Conservation (phyloP, 2,113 vertebrate species). For the Eretmochelys imbricata region DNA sequence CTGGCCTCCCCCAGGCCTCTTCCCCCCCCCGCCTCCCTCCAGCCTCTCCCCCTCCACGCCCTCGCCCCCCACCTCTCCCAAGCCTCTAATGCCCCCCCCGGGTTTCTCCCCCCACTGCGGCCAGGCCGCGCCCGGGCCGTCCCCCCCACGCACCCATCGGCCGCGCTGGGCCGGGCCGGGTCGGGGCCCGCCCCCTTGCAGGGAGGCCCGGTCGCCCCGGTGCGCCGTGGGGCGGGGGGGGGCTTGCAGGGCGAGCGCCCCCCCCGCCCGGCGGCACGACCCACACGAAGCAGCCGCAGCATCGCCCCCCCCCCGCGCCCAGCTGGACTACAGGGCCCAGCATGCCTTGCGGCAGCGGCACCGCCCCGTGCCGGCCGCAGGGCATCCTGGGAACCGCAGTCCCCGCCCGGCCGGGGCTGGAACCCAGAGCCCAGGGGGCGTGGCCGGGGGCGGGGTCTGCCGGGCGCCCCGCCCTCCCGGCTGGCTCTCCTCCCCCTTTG, state of each 20-base stretch:
- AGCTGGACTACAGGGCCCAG: background rate
- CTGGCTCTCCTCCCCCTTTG: too few species aligned
- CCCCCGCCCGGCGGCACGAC: background rate
- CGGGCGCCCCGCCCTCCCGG: too few species aligned
- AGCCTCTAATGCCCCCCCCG: background rate
- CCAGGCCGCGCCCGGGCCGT: background rate
- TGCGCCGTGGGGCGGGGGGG: background rate
- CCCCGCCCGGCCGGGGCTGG: too few species aligned
- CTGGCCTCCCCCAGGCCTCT: too few species aligned
- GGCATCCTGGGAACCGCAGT: background rate
- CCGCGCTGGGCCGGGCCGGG: too few species aligned
- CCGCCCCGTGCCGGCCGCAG: too few species aligned
- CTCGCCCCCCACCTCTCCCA: accelerated
- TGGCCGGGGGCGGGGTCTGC: background rate
- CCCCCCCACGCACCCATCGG: background rate
- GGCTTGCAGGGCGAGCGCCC: background rate
- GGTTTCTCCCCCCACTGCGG: too few species aligned
- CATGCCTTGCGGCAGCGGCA: too few species aligned
- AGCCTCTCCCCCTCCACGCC: too few species aligned
- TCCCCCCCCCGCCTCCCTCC: too few species aligned
- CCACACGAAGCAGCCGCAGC: background rate
- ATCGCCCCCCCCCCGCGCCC: background rate
- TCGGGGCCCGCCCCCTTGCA: background rate
- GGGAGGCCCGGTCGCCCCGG: background rate
- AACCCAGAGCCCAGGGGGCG: too few species aligned